A percentile compares a stretch with the other conserved stretches of the same genome.
phyloP scores from a whole-genome alignment of 2,113 vertebrate genomes.

The Cheirogaleus medius region DNA sequence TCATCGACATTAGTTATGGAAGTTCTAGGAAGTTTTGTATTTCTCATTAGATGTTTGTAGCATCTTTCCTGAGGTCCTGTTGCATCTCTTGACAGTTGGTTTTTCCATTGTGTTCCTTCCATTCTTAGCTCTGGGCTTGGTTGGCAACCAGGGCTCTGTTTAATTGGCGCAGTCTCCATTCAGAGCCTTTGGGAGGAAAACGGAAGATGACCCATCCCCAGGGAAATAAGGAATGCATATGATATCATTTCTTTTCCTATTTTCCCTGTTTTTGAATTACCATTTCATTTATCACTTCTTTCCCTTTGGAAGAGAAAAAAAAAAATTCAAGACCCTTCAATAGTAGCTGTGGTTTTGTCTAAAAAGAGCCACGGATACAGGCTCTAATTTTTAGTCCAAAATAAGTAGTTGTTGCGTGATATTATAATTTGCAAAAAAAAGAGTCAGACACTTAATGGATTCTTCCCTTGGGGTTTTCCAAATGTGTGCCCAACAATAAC shows the following conservation, averaged over 20 bases:
- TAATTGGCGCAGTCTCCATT: neutral
- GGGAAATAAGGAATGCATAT: neutral
- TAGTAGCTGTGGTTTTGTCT: neutral
- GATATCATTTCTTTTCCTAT: constrained; percentile 2
- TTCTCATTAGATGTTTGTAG: constrained; percentile 13
- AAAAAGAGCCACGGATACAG: neutral
- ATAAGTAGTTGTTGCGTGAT: neutral
- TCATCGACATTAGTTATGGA: constrained; percentile 26
- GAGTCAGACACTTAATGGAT: neutral
- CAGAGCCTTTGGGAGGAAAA: neutral
- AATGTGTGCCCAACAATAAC: neutral
- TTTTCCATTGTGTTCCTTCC: neutral
- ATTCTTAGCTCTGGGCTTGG: constrained; percentile 12
- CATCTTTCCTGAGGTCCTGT: neutral
- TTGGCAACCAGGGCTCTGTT: neutral
- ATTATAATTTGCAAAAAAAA: neutral
- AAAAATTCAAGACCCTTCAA: neutral
- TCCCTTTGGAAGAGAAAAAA: neutral
- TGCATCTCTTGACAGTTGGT: neutral
- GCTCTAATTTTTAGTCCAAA: neutral
- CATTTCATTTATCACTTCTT: constrained; percentile 55
- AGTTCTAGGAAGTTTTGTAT: constrained; percentile 39
- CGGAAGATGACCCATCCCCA: neutral
- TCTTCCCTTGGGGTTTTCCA: neutral
- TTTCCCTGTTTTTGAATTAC: neutral